These are phyloP conservation scores for Euphonia xanthogaster DNA, from an alignment of 2,797 vertebrate genomes.

Conservation along the genomic window DNA sequence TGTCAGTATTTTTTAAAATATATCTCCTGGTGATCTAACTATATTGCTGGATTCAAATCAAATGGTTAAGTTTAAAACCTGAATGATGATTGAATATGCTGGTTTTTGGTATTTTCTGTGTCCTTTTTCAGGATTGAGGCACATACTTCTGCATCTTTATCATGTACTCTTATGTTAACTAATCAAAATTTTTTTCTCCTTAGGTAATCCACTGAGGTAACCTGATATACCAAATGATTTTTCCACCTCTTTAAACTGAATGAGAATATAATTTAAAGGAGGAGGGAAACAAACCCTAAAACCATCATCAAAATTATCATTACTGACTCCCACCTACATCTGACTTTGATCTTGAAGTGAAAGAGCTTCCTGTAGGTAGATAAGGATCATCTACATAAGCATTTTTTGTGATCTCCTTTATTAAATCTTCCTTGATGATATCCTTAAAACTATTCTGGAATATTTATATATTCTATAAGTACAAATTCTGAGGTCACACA, in stretches of 20 bases:
- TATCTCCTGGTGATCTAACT: neutral
- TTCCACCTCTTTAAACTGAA: neutral
- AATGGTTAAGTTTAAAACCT: neutral
- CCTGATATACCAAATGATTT: rapidly evolving
- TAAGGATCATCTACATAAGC: neutral
- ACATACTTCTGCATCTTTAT: neutral
- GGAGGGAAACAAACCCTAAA: neutral
- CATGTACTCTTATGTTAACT: neutral
- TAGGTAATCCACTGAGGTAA: neutral
- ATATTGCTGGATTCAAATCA: neutral
- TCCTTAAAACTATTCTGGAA: neutral
- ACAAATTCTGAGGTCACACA: neutral
- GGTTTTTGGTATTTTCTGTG: neutral
- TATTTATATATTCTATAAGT: neutral
- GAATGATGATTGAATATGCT: neutral
- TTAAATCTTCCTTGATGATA: neutral
- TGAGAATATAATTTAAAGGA: neutral
- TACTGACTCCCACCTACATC: neutral
- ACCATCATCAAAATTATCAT: neutral
- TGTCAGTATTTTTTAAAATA: neutral
- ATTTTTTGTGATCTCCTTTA: neutral
- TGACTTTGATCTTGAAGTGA: neutral
- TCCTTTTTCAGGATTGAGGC: neutral
- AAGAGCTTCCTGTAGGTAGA: neutral
- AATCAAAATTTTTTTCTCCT: neutral